Conservation (phyloP, 2,797 vertebrate genomes). For the Thaleichthys pacificus region DNA sequence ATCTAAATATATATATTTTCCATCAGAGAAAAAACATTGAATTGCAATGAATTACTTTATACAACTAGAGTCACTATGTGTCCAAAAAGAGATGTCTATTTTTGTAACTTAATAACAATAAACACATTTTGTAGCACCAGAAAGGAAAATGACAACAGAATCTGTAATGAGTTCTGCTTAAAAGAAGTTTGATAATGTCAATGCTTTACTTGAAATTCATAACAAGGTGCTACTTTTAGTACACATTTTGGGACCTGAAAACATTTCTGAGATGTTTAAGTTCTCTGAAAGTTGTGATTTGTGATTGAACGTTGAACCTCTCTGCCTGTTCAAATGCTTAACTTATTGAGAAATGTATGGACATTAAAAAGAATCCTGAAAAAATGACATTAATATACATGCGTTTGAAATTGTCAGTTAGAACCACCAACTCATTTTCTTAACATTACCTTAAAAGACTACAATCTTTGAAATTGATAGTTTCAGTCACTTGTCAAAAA, state of each 20-base stretch:
- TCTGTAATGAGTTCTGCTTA: constrained; percentile 51
- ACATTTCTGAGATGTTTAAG: constrained; percentile 46
- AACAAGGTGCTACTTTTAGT: constrained; percentile 19
- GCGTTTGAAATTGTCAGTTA: neutral
- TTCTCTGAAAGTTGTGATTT: constrained; percentile 48
- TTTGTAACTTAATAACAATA: constrained; percentile 54
- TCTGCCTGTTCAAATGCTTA: constrained; percentile 64
- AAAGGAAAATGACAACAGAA: constrained; percentile 32
- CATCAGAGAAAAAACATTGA: constrained; percentile 12
- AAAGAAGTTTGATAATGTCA: constrained; percentile 45
- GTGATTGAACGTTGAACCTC: constrained; percentile 62
- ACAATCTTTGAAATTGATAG: constrained; percentile 27
- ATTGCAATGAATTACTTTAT: constrained; percentile 18
- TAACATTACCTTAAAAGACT: constrained; percentile 14
- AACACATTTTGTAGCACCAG: constrained; percentile 21
- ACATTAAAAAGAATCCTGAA: constrained; percentile 57
- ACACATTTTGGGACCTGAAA: constrained; percentile 47
- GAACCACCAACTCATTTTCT: neutral
- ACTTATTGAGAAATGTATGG: constrained; percentile 73
- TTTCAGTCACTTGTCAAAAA: constrained; percentile 16
- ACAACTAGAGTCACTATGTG: constrained; percentile 19
- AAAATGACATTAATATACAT: constrained; percentile 19
- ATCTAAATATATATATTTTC: constrained; percentile 15
- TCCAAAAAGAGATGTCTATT: constrained; percentile 34
- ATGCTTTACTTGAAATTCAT: constrained; percentile 59